A percentile compares a stretch with the other conserved stretches of the same genome.
Evolutionary conservation across 1,140 invertebrate genomes (phyloP).

Genomic region (Trinorchestia longiramus): DNA sequence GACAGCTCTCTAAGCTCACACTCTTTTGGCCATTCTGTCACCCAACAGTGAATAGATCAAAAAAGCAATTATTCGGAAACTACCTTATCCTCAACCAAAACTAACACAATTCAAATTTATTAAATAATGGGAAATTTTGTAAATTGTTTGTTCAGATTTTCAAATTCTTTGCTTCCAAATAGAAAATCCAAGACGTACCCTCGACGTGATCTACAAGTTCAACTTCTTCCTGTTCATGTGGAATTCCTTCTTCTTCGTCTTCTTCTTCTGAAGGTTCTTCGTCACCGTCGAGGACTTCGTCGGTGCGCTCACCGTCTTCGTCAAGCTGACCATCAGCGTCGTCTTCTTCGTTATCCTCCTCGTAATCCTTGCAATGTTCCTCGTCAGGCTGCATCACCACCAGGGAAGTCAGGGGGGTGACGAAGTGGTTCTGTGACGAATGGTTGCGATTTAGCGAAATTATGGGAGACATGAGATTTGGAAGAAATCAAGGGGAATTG

Average conservation of each 20-base stretch:
- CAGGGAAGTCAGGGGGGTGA: conserved; percentile 66
- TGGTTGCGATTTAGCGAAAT: neutral
- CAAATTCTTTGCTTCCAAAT: too few relatives aligned
- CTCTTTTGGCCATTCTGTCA: too few relatives aligned
- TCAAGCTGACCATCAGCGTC: neutral
- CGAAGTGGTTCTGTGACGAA: conserved; percentile 66
- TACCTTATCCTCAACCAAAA: too few relatives aligned
- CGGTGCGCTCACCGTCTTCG: neutral
- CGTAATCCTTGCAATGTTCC: conserved; percentile 63
- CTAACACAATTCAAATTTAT: too few relatives aligned
- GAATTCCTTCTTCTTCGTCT: neutral
- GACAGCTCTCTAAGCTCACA: too few relatives aligned
- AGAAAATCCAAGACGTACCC: neutral
- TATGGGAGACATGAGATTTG: too few relatives aligned
- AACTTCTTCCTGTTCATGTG: neutral
- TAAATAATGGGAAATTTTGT: too few relatives aligned
- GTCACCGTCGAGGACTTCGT: neutral
- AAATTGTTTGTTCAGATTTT: too few relatives aligned
- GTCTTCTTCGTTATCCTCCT: neutral
- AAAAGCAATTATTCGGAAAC: too few relatives aligned
- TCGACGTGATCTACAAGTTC: neutral
- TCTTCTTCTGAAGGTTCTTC: neutral
- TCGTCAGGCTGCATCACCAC: conserved; percentile 66
- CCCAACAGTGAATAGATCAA: too few relatives aligned
- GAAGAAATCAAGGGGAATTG: too few relatives aligned